Percentiles rank a stretch among this genome's conserved stretches.
Evolutionary conservation across 1,140 invertebrate species (phyloP).

Genomic region (Scaptodrosophila lebanonensis): DNA sequence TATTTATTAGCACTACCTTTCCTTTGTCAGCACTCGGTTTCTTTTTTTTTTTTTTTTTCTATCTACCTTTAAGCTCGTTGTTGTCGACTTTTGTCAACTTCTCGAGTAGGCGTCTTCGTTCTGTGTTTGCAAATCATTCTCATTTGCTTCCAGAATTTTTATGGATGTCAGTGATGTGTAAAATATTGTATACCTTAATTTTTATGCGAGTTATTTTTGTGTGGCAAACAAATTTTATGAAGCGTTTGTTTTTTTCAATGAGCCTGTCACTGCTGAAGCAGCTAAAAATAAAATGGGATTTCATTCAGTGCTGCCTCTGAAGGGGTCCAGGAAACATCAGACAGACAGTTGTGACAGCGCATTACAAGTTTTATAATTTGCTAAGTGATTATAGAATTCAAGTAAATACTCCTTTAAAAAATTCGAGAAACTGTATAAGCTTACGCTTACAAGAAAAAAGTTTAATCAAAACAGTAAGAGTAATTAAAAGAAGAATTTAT

Average conservation of each 20-base stretch:
- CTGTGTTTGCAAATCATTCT: conserved; percentile 74
- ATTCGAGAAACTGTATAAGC: too few species aligned
- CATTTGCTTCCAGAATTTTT: conserved; percentile 62
- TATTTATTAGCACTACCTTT: conserved; percentile 67
- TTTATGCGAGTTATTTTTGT: conserved; percentile 44
- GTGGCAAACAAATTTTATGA: background rate
- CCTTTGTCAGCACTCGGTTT: conserved; percentile 22
- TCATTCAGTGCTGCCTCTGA: too few species aligned
- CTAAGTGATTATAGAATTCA: too few species aligned
- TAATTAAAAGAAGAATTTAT: too few species aligned
- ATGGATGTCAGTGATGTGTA: conserved; percentile 39
- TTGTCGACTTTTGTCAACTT: conserved; percentile 49
- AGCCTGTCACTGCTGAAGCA: conserved; percentile 2
- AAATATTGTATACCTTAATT: conserved; percentile 61
- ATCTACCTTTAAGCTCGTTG: conserved; percentile 18
- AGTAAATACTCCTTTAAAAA: too few species aligned
- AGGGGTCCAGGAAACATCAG: too few species aligned
- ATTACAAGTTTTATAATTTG: too few species aligned
- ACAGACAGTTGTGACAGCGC: too few species aligned
- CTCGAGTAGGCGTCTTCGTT: conserved; percentile 31
- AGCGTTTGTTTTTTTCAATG: conserved; percentile 9
- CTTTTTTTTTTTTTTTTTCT: conserved; percentile 7
- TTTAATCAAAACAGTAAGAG: too few species aligned
- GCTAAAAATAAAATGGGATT: too few species aligned
- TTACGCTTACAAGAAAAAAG: too few species aligned